Evolutionary conservation across 1,140 invertebrate species (phyloP).

Genomic region (Littorina saxatilis): DNA sequence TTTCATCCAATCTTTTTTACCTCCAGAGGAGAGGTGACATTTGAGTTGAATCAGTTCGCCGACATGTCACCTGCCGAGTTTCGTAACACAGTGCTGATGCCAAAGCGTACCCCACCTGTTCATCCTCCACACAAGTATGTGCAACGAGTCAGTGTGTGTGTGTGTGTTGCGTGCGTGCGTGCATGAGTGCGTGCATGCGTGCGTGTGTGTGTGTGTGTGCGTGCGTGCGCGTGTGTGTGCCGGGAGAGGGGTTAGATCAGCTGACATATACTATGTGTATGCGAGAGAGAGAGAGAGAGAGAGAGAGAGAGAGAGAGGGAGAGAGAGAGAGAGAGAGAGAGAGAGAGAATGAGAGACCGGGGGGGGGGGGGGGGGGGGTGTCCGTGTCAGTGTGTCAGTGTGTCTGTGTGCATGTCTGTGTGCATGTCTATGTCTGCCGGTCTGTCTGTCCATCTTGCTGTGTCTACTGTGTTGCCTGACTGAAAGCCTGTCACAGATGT

Average conservation of each 20-base stretch:
- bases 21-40: too few relatives aligned
- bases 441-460: too few relatives aligned
- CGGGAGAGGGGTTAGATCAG: background rate
- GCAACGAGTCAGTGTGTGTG: background rate
- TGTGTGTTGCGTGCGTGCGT: slow-evolving; percentile 3
- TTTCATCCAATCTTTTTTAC: too few relatives aligned
- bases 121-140: background rate
- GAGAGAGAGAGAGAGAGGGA: background rate
- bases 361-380: background rate
- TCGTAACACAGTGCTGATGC: too few relatives aligned
- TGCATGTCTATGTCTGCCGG: too few relatives aligned
- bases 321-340: background rate
- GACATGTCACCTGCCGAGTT: too few relatives aligned
- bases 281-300: background rate
- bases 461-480: too few relatives aligned
- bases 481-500: too few relatives aligned
- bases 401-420: background rate
- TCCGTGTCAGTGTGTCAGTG: background rate
- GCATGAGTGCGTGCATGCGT: background rate
- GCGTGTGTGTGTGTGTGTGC: slow-evolving; percentile 3
- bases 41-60: too few relatives aligned
- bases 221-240: slow-evolving; percentile 4
- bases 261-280: background rate
- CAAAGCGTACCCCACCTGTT: too few relatives aligned
- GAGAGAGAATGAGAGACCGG: background rate